phyloP scores from a whole-genome alignment of 2,113 vertebrate genomes.

The Embiotoca jacksoni region DNA sequence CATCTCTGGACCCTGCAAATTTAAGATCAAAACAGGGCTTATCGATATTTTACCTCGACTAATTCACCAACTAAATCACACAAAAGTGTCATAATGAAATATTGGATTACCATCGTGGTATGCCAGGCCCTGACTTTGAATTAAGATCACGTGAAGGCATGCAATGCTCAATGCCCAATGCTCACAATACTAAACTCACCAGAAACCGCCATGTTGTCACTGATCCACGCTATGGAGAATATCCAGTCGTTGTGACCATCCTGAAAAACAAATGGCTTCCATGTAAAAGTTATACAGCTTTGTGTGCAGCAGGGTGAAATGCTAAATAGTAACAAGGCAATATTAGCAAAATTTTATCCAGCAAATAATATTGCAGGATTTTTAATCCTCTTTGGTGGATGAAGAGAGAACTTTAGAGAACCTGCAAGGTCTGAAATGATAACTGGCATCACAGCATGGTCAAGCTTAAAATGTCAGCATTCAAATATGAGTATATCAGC shows the following conservation, averaged over 20 bases:
- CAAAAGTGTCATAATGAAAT: background rate
- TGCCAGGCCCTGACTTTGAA: background rate
- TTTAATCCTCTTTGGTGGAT: background rate
- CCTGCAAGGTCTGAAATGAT: background rate
- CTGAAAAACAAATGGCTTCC: constrained; percentile 75
- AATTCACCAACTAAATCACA: background rate
- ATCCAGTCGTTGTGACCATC: constrained; percentile 99
- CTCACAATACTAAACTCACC: constrained; percentile 83
- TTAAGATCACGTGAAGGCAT: background rate
- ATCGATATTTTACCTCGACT: background rate
- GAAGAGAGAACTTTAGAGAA: background rate
- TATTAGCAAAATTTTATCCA: background rate
- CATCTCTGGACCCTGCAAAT: constrained; percentile 94
- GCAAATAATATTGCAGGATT: background rate
- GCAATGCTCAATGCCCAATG: too few relatives aligned
- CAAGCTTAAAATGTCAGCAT: background rate
- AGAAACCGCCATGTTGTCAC: constrained; percentile 97
- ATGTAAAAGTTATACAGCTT: constrained; percentile 7
- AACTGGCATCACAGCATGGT: background rate
- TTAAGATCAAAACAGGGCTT: background rate
- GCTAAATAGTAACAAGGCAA: background rate
- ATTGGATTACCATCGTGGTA: background rate
- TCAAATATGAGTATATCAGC: too few relatives aligned
- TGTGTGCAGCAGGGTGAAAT: background rate
- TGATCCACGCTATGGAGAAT: constrained; percentile 99